Evolutionary conservation across 2,888 invertebrate genomes (phyloP).

Genomic region (Parnassius apollo): DNA sequence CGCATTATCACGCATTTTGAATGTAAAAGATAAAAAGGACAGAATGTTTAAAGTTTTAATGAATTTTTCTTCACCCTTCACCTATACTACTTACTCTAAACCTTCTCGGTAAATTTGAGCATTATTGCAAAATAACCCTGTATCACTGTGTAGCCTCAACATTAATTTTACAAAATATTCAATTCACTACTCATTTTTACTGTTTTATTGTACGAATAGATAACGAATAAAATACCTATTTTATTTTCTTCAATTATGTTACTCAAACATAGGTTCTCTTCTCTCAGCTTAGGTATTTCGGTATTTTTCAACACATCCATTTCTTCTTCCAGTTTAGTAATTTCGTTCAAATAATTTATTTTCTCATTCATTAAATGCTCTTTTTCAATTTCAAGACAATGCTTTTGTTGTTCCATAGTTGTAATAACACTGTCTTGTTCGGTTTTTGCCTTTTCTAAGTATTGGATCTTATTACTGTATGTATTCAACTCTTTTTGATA

Average conservation of each 20-base stretch:
- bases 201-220: neutral
- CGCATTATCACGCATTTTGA: too few species aligned
- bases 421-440: neutral
- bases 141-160: too few species aligned
- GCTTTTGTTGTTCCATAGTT: conserved; percentile 6
- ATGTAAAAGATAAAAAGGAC: too few species aligned
- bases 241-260: conserved; percentile 40
- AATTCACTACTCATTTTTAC: too few species aligned
- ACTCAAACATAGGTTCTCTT: conserved; percentile 34
- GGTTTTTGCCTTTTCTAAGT: conserved; percentile 4
- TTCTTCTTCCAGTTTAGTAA: conserved; percentile 9
- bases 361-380: conserved; percentile 4
- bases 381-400: conserved; percentile 15
- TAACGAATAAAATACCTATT: conserved; percentile 33
- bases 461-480: conserved; percentile 1
- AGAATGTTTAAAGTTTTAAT: too few species aligned
- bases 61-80: too few species aligned
- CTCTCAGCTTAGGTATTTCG: conserved; percentile 34
- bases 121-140: too few species aligned
- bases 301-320: conserved; percentile 20
- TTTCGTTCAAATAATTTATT: neutral
- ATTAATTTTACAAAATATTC: too few species aligned
- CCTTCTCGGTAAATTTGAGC: too few species aligned
- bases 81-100: too few species aligned
- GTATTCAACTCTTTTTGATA: conserved; percentile 6